Evolutionary conservation across 2,888 invertebrate genomes (phyloP), one percentile per base, ranked within the genome.

Genomic region (Eugnorisma glareosa): DNA sequence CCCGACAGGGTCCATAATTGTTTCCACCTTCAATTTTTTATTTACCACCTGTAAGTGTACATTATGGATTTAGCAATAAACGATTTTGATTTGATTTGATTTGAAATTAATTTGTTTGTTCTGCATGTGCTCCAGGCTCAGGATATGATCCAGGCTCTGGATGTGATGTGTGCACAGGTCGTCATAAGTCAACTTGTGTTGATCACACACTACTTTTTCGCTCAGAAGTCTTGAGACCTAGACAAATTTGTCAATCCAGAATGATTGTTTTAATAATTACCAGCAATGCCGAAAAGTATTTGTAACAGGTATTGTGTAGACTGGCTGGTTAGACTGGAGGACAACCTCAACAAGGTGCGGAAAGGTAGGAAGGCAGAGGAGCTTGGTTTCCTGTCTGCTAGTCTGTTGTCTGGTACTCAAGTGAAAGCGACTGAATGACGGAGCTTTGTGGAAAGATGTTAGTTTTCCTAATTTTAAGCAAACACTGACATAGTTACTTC

Each of bases 71-170:
- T n/a, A n/a, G n/a, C n/a, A n/a, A n/a, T n/a, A n/a, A n/a, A n/a
- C n/a, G n/a, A n/a, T n/a, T n/a, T n/a, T n/a, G n/a, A n/a, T n/a
- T n/a, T n/a, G n/a, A n/a, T n/a, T n/a, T n/a, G n/a, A n/a, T n/a
- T n/a, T n/a, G n/a, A n/a, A n/a, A n/a, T 31, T 66, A 35, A 74
- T 61, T 59, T n/a, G 40, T 51, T 75, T 28, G 31, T 67, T n/a
- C 31, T 82, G 79, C 71, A 64, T 18, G 37, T 31, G 80, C 28
- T 76, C 72, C 82, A 74, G 71, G 74, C 54, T 72, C 57, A n/a
- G 79, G 73, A 64, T 18, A 35, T 31, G 80, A 31, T 76, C 72
- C 82, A 74, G 71, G 74, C 54, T 72, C 57, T 69, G 48, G 40
- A 73, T 31, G 59, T 24, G n/a, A 31, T 28, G 37, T 66, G 18